These are phyloP conservation scores for Eueremaeus valkanovi DNA, from an alignment of 2,888 invertebrate genomes.

Conservation along the genomic window DNA sequence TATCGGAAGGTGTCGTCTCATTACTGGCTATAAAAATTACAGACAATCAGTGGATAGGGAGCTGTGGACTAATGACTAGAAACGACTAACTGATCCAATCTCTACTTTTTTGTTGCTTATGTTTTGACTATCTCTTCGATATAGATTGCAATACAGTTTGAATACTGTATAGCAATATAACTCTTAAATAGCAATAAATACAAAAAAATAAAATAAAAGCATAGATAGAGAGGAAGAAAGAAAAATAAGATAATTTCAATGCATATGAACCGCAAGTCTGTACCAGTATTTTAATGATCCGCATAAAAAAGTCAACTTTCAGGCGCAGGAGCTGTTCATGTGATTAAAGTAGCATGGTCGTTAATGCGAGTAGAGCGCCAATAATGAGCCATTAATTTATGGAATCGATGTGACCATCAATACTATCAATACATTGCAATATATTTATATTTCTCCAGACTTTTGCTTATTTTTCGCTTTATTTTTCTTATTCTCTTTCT, in stretches of 20 bases:
- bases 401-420: slow-evolving; percentile 33
- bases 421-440: too few relatives aligned
- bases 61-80: neutral
- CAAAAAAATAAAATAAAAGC: neutral
- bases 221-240: neutral
- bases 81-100: neutral
- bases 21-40: slow-evolving; percentile 1
- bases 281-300: slow-evolving; percentile 29
- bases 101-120: too few relatives aligned
- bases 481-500: neutral
- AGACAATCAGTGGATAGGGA: neutral
- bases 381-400: slow-evolving; percentile 33
- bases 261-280: slow-evolving; percentile 12
- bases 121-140: too few relatives aligned
- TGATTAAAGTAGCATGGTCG: slow-evolving; percentile 16
- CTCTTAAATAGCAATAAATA: neutral
- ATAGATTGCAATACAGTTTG: too few relatives aligned
- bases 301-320: slow-evolving; percentile 1
- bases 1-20: slow-evolving; percentile 10
- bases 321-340: neutral
- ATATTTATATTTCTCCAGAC: neutral
- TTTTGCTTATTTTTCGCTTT: neutral
- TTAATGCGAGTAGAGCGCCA: slow-evolving; percentile 24
- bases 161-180: neutral
- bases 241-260: neutral